Evolutionary conservation across 2,888 invertebrate genomes (phyloP).

Genomic region (Hydraecia micacea): DNA sequence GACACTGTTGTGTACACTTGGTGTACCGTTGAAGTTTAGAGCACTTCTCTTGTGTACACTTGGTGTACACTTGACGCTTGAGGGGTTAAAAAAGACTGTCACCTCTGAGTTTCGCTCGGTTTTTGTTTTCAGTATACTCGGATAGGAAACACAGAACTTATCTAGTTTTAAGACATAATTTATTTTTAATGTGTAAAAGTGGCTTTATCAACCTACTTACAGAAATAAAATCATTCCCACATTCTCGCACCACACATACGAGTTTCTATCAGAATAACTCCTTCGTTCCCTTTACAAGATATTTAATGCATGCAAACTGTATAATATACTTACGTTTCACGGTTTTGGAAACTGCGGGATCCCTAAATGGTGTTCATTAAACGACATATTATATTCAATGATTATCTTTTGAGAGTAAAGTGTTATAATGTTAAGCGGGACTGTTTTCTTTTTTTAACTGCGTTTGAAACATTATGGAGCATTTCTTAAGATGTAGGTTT

Average conservation of each 20-base stretch:
- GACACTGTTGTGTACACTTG: too few relatives aligned
- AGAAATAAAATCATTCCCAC: background rate
- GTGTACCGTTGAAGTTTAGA: too few relatives aligned
- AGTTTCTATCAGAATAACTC: constrained; percentile 54
- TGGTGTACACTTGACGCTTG: too few relatives aligned
- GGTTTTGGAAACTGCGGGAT: constrained; percentile 52
- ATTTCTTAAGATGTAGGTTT: background rate
- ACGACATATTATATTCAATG: constrained; percentile 52
- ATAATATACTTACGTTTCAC: constrained; percentile 56
- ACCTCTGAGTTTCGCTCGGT: background rate
- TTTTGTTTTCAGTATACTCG: background rate
- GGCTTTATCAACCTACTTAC: background rate
- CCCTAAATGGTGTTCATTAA: constrained; percentile 61
- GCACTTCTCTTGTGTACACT: too few relatives aligned
- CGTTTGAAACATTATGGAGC: background rate
- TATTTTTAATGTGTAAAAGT: background rate
- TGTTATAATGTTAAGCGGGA: constrained; percentile 11
- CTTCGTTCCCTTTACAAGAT: constrained; percentile 33
- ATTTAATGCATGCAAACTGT: constrained; percentile 66
- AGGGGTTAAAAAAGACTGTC: too few relatives aligned
- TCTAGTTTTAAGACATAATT: background rate
- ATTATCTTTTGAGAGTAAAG: constrained; percentile 48
- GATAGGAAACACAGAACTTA: background rate
- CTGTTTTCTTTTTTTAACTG: constrained; percentile 18
- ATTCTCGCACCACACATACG: constrained; percentile 4